Conservation (phyloP, 2,113 vertebrate genomes). For the Lepidothrix coronata region DNA sequence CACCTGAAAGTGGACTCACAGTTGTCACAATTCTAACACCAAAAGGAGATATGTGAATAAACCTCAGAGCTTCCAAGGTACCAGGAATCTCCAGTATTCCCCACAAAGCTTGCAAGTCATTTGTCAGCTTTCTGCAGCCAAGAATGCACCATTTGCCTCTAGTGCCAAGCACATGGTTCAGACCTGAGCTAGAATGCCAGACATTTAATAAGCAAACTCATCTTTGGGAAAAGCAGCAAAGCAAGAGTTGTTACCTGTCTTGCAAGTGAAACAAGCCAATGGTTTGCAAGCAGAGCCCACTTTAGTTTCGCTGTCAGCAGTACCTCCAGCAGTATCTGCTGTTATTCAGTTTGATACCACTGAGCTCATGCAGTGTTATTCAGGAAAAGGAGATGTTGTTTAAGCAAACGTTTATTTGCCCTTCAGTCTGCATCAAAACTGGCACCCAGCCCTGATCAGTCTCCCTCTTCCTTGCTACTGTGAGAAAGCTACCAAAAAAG, state of each 20-base stretch:
- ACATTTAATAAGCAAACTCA: not conserved
- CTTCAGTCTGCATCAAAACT: constrained; percentile 16
- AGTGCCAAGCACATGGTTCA: not conserved
- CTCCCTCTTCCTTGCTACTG: not conserved
- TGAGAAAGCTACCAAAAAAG: not conserved
- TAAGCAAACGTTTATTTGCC: constrained; percentile 43
- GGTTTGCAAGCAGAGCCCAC: not conserved
- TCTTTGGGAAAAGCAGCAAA: not conserved
- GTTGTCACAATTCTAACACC: not conserved
- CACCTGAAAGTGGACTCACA: not conserved
- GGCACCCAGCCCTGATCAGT: not conserved
- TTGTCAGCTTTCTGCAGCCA: not conserved
- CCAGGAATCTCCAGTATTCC: not conserved
- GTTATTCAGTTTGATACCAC: not conserved
- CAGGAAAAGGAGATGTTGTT: constrained; percentile 14
- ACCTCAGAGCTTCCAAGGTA: not conserved
- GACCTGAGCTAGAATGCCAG: not conserved
- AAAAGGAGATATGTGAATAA: not conserved
- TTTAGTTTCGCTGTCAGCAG: not conserved
- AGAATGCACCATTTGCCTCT: not conserved
- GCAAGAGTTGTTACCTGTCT: not conserved
- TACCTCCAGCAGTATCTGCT: not conserved
- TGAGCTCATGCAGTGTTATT: not conserved
- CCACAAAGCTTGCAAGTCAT: not conserved
- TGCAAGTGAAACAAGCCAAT: not conserved